Evolutionary conservation across 2,888 invertebrate genomes (phyloP), one percentile per base, ranked within the genome.

Genomic region (Volucella bombylans): DNA sequence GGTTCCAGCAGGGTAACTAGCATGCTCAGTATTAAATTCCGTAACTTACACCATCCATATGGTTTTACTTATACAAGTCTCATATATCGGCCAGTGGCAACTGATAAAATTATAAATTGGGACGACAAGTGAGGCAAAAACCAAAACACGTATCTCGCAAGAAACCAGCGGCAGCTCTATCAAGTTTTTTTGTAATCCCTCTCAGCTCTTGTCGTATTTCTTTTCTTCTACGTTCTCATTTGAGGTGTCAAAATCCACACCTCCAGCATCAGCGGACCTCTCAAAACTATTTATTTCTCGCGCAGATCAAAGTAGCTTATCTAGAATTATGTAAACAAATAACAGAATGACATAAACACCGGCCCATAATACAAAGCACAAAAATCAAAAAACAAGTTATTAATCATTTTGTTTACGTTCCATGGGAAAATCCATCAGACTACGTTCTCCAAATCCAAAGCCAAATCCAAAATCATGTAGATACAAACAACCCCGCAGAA

Each of bases 321-420:
- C 43, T 10, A 61, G 39, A 71, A 61, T 71, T 61, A 61, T 50
- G 71, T 71, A 71, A 71, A 62, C 45, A 50, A 23, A 38, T 9
- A 54, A 45, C 41, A 31, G 43, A 43, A 38, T 41, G 50, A 45
- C 12, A 52, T 38, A 72, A 54, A 62, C 52, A 59, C 43, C 49
- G 39, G 11, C 45, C 14, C 43, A 15, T 38, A 6, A 31, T 41
- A 49, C 39, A 45, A 31, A 45, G 8, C 11, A 47, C 23, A 41
- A 38, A 31, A 57, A 52, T 0, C 45, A 39, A 47, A 45, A n/a
- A 61, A 50, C 18, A 38, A 39, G n/a, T 52, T 61, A 59, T 52
- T 71, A 57, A 74, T 65, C 55, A 61, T 74, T 57, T 65, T 74
- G 74, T 74, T 74, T 74, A 64, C 64, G 45, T 45, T 54, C 55